A percentile compares a stretch with the other conserved stretches of the same genome.
These are phyloP conservation scores for Heteromormyrus szaboi DNA, from an alignment of 2,797 vertebrate species.

Conservation along the genomic window DNA sequence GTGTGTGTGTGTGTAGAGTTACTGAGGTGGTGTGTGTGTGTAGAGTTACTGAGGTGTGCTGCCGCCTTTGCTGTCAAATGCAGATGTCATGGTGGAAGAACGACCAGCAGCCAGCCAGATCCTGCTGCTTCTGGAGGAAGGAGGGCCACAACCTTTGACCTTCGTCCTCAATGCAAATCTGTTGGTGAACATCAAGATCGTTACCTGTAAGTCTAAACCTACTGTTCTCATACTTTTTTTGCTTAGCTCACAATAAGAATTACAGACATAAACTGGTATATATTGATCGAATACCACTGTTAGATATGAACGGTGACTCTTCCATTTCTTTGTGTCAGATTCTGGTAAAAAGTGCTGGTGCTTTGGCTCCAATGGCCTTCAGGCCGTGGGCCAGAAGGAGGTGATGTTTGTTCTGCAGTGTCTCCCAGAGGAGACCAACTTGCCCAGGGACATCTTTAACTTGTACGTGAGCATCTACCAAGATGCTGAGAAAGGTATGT, in stretches of 20 bases:
- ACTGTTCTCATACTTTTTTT: not conserved
- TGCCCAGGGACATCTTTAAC: conserved; percentile 80
- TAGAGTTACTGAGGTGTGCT: not conserved
- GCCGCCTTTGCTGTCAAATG: not conserved
- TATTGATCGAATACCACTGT: not conserved
- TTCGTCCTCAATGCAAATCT: conserved; percentile 89
- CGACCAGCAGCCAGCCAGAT: conserved; percentile 73
- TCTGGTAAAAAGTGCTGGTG: conserved; percentile 79
- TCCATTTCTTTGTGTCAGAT: conserved; percentile 53
- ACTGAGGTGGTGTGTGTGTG: not conserved
- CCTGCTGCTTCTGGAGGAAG: conserved; percentile 67
- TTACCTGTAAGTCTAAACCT: conserved; percentile 71
- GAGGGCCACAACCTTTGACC: conserved; percentile 68
- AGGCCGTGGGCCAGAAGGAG: conserved; percentile 86
- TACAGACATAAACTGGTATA: not conserved
- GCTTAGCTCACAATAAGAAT: not conserved
- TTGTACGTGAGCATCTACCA: conserved; percentile 82
- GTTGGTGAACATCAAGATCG: conserved; percentile 79
- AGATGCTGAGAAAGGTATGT: conserved; percentile 78
- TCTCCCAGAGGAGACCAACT: conserved; percentile 72
- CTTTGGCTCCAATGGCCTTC: conserved; percentile 84
- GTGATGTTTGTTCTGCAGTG: conserved; percentile 76
- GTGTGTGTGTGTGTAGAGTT: too few relatives aligned
- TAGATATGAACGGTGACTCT: not conserved
- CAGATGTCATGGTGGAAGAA: conserved; percentile 75